phyloP scores from a whole-genome alignment of 1,140 invertebrate genomes.

The Adelges cooleyi region DNA sequence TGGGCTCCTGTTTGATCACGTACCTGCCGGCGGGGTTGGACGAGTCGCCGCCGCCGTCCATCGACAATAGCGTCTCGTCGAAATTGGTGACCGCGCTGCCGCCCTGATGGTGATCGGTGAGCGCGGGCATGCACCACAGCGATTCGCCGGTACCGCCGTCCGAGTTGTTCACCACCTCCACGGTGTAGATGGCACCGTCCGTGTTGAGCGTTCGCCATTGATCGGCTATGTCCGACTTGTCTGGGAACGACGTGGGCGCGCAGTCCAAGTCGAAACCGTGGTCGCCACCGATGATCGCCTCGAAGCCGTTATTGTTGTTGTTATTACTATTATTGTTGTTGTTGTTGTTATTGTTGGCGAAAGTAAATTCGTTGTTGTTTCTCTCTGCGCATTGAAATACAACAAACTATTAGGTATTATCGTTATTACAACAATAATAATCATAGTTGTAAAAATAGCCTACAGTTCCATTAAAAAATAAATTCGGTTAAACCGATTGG shows the following conservation, averaged over 20 bases:
- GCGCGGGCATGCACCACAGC: slow-evolving; percentile 37
- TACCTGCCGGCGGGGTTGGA: slow-evolving; percentile 34
- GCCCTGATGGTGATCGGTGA: slow-evolving; percentile 34
- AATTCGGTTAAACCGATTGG: no score
- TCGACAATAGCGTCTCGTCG: slow-evolving; percentile 43
- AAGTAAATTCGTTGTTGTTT: slow-evolving; percentile 20
- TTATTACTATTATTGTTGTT: slow-evolving; percentile 41
- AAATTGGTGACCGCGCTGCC: slow-evolving; percentile 50
- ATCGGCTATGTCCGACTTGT: slow-evolving; percentile 63
- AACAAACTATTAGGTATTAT: no score
- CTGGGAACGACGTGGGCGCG: slow-evolving; percentile 40
- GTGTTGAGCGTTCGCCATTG: slow-evolving; percentile 69
- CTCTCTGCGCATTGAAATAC: not conserved
- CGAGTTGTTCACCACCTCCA: slow-evolving; percentile 45
- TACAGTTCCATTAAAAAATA: no score
- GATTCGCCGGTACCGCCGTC: slow-evolving; percentile 31
- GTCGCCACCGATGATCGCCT: slow-evolving; percentile 29
- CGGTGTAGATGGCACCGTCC: slow-evolving; percentile 46
- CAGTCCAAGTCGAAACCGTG: slow-evolving; percentile 37
- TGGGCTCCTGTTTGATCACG: slow-evolving; percentile 33
- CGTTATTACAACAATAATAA: no score
- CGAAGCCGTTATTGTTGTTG: slow-evolving; percentile 40
- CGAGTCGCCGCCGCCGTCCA: slow-evolving; percentile 51
- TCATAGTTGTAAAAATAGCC: no score
- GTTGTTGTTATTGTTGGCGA: slow-evolving; percentile 31